Evolutionary conservation across 1,140 invertebrate species (phyloP), one percentile per base, ranked within the genome.

Genomic region (Episyrphus balteatus): DNA sequence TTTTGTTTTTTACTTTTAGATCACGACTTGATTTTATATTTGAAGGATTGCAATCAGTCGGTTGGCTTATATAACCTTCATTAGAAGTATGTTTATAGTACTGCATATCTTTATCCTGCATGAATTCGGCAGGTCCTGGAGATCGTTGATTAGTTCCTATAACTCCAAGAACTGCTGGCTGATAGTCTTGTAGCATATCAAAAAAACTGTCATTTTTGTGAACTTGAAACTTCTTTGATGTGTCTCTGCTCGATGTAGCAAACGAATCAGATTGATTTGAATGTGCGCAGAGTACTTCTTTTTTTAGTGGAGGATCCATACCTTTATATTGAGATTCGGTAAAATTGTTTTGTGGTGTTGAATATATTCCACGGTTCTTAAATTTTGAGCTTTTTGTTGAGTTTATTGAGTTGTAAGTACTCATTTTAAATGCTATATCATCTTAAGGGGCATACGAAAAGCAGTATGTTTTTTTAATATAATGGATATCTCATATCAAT

Each of bases 161-260:
- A 42, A 56, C 54, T 43, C 59, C 65, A 47, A 77, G 63, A 21
- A 74, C 75, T 26, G 75, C 63, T 2, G 76, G 75, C n/a, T 76
- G 63, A 56, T 82, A 80, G 50, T 84, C 83, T 60, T 86, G 83
- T 9, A 91, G 75, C 82, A 92, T 86, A 8, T 81, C 83, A 66
- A 86, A 84, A 60, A 87, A 83, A 51, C 79, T 80, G 44, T 84
- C 82, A 31, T 26, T 26, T 26, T 26, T 26, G 21, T 26, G 14
- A 68, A 5, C 21, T 26, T 8, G 21, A n/a, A n/a, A n/a, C 62
- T 2, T 59, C 57, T 58, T 26, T 8, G 21, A 26, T 26, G 21
- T 26, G 3, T 5, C 8, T 26, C 21, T 3, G 8, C 21, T 26
- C 8, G 3, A 61, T 55, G 36, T 67, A 63, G 21, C 74, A 73